Base-by-base conservation (phyloP, 2,113 vertebrate genomes). In the Danionella cerebrum region DNA sequence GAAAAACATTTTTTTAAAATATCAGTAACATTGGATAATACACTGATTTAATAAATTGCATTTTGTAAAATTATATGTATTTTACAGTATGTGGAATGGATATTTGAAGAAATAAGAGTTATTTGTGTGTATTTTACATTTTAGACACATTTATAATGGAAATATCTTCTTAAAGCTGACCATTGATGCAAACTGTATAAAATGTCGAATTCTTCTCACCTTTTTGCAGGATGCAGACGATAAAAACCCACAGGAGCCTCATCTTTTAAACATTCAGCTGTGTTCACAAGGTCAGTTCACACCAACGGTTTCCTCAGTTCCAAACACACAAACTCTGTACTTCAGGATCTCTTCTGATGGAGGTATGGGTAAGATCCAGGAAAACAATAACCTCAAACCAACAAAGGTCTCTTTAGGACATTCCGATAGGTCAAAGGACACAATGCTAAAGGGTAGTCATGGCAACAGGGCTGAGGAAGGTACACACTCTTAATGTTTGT, bases 331-430 rank as follows among this genome's bases (percentile, higher is more conserved):
- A 48, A 48, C 59, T 63, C 58, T 12, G 14, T 12, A 22, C 12
- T 63, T 47, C 4, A 22, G 14, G 14, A 47, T 18, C 24, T 18
- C 39, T 54, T 38, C 16, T 25, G 59, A 62, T 39, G n/a, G 51
- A 57, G 29, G 45, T 42, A 35, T 12, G 65, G 62, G 11, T 29
- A 22, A 44, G 47, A 44, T 44, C 31, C 2, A 9, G 18, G 39
- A 47, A 58, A 35, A 58, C 12, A 59, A 67, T 38, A 8, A 42
- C 48, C 11, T 65, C 35, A 67, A 27, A 38, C n/a, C 22, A 69
- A 74, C 60, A 74, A 69, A 59, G 66, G 44, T 36, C 52, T 27
- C 65, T 74, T 74, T 58, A 69, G 60, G 36, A 29, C 42, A 65
- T 9, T 39, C 21, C 21, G 7, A 44, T 48, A 65, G 66, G 67